Conservation (phyloP, 2,797 vertebrate species). For the Schizothorax lantsangensis region DNA sequence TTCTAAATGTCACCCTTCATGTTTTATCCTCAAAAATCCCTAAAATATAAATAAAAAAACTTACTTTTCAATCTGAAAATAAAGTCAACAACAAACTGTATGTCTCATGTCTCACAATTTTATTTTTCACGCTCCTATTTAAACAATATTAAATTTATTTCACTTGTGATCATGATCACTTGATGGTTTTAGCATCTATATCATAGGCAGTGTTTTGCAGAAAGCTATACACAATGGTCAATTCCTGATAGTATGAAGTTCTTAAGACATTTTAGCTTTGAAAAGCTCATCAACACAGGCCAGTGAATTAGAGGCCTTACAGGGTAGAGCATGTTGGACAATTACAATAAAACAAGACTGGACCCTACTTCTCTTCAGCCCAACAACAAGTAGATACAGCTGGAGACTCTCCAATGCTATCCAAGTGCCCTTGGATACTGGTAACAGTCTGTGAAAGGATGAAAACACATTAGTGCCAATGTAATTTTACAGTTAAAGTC, state of each 20-base stretch:
- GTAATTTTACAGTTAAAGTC: not conserved
- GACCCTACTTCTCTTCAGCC: not conserved
- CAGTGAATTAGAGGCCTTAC: not conserved
- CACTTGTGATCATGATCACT: too few relatives aligned
- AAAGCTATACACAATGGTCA: slow-evolving; percentile 59
- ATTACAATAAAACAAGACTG: not conserved
- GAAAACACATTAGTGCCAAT: not conserved
- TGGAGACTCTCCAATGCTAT: not conserved
- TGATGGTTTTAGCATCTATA: too few relatives aligned
- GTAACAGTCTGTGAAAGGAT: not conserved
- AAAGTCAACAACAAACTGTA: too few relatives aligned
- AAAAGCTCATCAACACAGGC: slow-evolving; percentile 55
- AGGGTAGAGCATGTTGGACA: not conserved
- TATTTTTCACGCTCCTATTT: too few relatives aligned
- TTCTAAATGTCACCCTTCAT: too few relatives aligned
- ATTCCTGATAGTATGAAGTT: slow-evolving; percentile 47
- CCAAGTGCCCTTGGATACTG: not conserved
- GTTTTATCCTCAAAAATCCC: too few relatives aligned
- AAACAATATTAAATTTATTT: too few relatives aligned
- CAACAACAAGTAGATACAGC: not conserved
- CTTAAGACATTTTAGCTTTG: slow-evolving; percentile 60
- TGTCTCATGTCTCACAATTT: too few relatives aligned
- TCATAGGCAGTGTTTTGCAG: slow-evolving; percentile 40
- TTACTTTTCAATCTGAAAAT: too few relatives aligned
- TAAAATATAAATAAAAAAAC: too few relatives aligned